Evolutionary conservation across 1,140 invertebrate genomes (phyloP).

Genomic region (Eciton burchellii): DNA sequence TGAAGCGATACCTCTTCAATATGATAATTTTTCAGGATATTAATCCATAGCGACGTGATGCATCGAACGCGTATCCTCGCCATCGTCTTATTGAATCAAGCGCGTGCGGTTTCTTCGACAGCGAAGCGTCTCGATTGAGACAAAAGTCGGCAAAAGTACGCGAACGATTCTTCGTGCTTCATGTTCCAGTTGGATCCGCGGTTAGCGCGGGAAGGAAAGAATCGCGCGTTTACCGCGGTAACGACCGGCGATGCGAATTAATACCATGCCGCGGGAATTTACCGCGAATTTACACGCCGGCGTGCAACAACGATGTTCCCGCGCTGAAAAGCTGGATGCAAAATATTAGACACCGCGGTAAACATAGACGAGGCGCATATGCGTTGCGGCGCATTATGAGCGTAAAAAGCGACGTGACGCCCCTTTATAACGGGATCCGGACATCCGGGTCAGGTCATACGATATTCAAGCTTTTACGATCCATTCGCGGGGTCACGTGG

Average conservation of each 20-base stretch:
- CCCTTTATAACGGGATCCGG: slow-evolving; percentile 53
- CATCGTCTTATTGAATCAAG: too few species aligned
- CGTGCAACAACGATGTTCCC: not conserved
- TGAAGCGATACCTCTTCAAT: too few species aligned
- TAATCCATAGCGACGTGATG: too few species aligned
- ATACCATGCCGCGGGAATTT: not conserved
- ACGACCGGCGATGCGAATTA: not conserved
- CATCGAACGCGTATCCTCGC: too few species aligned
- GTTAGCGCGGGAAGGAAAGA: too few species aligned
- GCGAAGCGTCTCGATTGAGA: too few species aligned
- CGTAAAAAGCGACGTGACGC: slow-evolving; percentile 31
- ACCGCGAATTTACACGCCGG: not conserved
- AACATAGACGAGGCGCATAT: not conserved
- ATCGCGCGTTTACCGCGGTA: not conserved
- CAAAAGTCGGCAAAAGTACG: too few species aligned
- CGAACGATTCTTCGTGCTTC: too few species aligned
- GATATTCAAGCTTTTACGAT: slow-evolving; percentile 57
- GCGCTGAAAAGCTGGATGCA: not conserved
- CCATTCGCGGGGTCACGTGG: not conserved
- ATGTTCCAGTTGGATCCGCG: too few species aligned
- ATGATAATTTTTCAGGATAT: too few species aligned
- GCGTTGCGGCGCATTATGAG: slow-evolving; percentile 14
- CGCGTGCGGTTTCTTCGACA: too few species aligned
- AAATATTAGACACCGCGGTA: not conserved
- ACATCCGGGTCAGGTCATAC: slow-evolving; percentile 45